phyloP scores from a whole-genome alignment of 2,113 vertebrate species.

The western clawed frog (Xenopus tropicalis) region DNA sequence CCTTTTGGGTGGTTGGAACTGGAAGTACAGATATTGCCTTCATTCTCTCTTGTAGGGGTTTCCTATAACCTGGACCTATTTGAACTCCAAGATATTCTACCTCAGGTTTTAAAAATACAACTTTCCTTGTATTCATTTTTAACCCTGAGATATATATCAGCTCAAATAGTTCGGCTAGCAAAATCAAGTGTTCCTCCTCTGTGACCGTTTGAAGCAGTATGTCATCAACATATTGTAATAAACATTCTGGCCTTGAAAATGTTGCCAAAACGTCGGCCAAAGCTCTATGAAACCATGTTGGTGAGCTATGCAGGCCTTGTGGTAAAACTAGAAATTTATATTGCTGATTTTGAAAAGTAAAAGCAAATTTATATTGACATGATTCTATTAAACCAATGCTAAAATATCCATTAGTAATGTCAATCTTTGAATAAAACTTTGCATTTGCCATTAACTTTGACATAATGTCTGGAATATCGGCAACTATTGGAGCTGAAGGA shows the following conservation, averaged over 20 bases:
- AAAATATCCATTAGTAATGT: not conserved
- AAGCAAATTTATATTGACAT: slow-evolving; percentile 9
- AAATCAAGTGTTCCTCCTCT: not conserved
- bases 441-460: not conserved
- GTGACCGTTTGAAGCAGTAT: not conserved
- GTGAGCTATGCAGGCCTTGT: not conserved
- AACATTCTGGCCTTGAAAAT: not conserved
- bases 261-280: not conserved
- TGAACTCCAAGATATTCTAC: not conserved
- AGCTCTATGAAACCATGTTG: not conserved
- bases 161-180: not conserved
- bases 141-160: not conserved
- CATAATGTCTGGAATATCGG: not conserved
- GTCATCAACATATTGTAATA: slow-evolving; percentile 4
- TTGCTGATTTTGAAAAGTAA: slow-evolving; percentile 7
- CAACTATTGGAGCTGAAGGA: not conserved
- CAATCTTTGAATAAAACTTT: not conserved
- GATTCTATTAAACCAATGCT: not conserved
- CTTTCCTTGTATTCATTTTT: not conserved
- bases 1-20: not conserved
- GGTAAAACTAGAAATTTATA: not conserved
- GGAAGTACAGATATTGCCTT: not conserved
- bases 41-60: not conserved
- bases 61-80: not conserved
- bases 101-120: not conserved